Evolutionary conservation across 1,140 invertebrate species (phyloP).

Genomic region (Zaprionus inermis): DNA sequence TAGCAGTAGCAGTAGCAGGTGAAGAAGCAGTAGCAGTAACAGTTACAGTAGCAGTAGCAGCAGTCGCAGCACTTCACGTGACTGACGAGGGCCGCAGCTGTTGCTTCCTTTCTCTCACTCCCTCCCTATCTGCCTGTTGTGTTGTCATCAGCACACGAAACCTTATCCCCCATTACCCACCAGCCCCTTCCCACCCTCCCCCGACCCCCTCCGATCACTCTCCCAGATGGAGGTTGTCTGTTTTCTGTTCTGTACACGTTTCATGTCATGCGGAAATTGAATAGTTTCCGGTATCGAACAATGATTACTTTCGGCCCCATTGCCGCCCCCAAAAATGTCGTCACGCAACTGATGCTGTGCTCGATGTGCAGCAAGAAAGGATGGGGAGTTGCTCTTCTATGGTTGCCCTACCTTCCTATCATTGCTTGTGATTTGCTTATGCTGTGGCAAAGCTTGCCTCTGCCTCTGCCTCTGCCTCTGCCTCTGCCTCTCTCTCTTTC

Average conservation of each 20-base stretch:
- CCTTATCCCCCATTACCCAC: neutral
- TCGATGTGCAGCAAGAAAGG: conserved; percentile 11
- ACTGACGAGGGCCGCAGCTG: neutral
- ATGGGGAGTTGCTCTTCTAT: neutral
- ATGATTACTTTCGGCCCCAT: conserved; percentile 65
- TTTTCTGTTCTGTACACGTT: conserved; percentile 57
- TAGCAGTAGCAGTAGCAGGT: no score
- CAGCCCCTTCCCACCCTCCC: no score
- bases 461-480: neutral
- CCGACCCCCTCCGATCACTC: neutral
- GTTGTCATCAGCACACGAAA: neutral
- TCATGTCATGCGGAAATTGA: conserved; percentile 82
- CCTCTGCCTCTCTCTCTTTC: neutral
- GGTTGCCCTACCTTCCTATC: neutral
- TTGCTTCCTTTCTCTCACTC: neutral
- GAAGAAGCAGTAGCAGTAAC: no score
- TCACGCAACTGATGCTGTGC: conserved; percentile 27
- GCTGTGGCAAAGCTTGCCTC: neutral
- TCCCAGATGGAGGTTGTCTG: conserved; percentile 9
- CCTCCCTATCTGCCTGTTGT: neutral
- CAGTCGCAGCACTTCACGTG: conserved; percentile 6
- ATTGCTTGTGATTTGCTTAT: conserved; percentile 4
- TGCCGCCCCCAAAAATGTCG: conserved; percentile 20
- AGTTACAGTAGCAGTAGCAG: neutral
- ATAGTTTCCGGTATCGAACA: conserved; percentile 82